Evolutionary conservation across 2,113 vertebrate genomes (phyloP), one percentile per base, ranked within the genome.

Genomic region (Hippocampus comes): DNA sequence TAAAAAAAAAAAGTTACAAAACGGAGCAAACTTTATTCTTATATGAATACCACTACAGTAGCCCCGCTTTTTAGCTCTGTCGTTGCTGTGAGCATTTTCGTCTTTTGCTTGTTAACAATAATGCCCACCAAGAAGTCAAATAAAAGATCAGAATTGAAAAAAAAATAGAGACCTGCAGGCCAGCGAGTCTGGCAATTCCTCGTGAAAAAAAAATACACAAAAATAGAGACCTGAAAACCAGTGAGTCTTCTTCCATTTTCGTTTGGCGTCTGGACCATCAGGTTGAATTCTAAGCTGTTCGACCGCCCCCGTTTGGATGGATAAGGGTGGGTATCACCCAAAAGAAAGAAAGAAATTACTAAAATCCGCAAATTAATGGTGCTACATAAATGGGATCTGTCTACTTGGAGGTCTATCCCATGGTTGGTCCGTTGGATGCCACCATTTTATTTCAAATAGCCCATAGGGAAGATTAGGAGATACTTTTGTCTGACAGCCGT

Each of bases 401-500:
- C 71, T 61, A 23, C 68, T 55, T 25, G 38, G 73, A 27, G 61
- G 73, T 80, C 71, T 27, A 15, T 4, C 63, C 21, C 63, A 64
- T 64, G 63, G 21, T 42, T 42, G 21, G 63, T 42, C 63, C 9
- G 21, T 43, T 42, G 63, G 34, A 64, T 23, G 38, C 63, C 63
- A 64, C 38, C 63, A n/a, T 83, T 87, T 84, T 74, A 71, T 82
- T 71, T 86, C 75, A 77, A 70, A 82, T 75, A 68, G 74, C 85
- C 77, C 83, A 78, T 55, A 69, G 73, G 78, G 83, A 80, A 88
- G 84, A 88, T 89, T 83, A 85, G 84, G 77, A 81, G 84, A 83
- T 82, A 83, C 82, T 85, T 90, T 87, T 84, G 84, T 84, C 71
- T 80, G 75, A 80, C 74, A 30, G 65, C 83, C 23, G 68, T 34